Evolutionary conservation across 2,797 vertebrate genomes (phyloP).

Genomic region (Sebastes matsubarae): DNA sequence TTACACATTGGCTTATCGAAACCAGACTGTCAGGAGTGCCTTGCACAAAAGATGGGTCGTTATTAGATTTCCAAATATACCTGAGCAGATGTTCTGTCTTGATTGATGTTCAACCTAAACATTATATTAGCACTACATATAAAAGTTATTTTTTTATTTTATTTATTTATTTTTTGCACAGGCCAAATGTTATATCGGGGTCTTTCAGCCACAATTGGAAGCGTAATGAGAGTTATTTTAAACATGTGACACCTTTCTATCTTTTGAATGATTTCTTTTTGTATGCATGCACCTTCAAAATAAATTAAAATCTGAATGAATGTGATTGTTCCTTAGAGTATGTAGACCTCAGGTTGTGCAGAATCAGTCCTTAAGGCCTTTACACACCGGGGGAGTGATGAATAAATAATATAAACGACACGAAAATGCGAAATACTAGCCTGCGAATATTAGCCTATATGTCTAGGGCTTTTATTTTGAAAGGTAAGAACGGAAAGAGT

Average conservation of each 20-base stretch:
- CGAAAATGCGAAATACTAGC: too few species aligned
- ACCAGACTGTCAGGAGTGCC: constrained; percentile 9
- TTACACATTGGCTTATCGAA: constrained; percentile 45
- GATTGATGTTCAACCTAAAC: constrained; percentile 3
- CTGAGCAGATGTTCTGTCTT: constrained; percentile 15
- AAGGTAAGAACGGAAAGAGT: too few species aligned
- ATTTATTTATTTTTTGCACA: neutral
- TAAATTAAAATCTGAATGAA: constrained; percentile 27
- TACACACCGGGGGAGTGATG: rapidly evolving
- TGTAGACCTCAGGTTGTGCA: constrained; percentile 33
- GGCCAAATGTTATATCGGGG: neutral
- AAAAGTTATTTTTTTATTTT: neutral
- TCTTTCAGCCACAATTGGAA: neutral
- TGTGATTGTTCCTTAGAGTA: neutral
- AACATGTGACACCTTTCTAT: neutral
- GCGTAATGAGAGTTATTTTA: neutral
- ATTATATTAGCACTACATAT: neutral
- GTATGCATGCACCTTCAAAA: neutral
- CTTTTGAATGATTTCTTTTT: neutral
- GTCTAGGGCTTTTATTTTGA: too few species aligned
- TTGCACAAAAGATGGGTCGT: constrained; percentile 16
- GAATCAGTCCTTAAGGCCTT: neutral
- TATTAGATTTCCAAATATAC: constrained; percentile 29
- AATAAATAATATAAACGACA: too few species aligned
- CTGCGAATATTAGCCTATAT: too few species aligned